Conservation (phyloP, 2,888 invertebrate genomes). For the Acronicta aceris region DNA sequence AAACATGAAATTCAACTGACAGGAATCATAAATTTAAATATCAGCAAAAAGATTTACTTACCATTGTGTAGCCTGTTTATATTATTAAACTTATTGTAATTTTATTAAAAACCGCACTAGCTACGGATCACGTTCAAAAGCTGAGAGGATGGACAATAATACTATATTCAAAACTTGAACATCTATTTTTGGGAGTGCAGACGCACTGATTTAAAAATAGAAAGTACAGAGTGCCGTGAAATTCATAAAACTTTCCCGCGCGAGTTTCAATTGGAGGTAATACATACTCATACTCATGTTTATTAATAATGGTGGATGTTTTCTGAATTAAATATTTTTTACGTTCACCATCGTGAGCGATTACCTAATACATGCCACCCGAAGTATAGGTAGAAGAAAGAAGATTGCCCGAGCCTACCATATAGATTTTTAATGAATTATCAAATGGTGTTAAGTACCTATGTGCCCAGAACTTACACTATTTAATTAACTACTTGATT, state of each 20-base stretch:
- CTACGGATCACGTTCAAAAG: slow-evolving; percentile 52
- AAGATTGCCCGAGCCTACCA: too few relatives aligned
- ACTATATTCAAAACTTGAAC: slow-evolving; percentile 72
- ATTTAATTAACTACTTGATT: too few relatives aligned
- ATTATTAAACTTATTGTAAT: slow-evolving; percentile 13
- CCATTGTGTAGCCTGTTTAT: slow-evolving; percentile 51
- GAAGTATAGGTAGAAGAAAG: too few relatives aligned
- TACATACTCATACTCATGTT: slow-evolving; percentile 40
- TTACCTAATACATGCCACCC: background rate
- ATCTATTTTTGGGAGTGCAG: slow-evolving; percentile 82
- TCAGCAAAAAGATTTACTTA: slow-evolving; percentile 59
- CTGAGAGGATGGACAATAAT: slow-evolving; percentile 56
- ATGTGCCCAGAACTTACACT: too few relatives aligned
- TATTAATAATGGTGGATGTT: slow-evolving; percentile 37
- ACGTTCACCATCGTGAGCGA: slow-evolving; percentile 10
- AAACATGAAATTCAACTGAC: slow-evolving; percentile 24
- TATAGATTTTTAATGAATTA: too few relatives aligned
- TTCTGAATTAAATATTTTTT: slow-evolving; percentile 38
- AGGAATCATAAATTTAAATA: slow-evolving; percentile 13
- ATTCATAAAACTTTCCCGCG: slow-evolving; percentile 74
- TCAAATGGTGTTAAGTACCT: too few relatives aligned
- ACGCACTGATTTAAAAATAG: slow-evolving; percentile 81
- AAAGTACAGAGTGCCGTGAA: slow-evolving; percentile 68
- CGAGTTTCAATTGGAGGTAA: slow-evolving; percentile 58
- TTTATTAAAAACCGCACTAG: slow-evolving; percentile 40